A percentile compares a stretch with the other conserved stretches of the same genome.
phyloP scores from a whole-genome alignment of 2,113 vertebrate species.

The Pelecanoides urinatrix region DNA sequence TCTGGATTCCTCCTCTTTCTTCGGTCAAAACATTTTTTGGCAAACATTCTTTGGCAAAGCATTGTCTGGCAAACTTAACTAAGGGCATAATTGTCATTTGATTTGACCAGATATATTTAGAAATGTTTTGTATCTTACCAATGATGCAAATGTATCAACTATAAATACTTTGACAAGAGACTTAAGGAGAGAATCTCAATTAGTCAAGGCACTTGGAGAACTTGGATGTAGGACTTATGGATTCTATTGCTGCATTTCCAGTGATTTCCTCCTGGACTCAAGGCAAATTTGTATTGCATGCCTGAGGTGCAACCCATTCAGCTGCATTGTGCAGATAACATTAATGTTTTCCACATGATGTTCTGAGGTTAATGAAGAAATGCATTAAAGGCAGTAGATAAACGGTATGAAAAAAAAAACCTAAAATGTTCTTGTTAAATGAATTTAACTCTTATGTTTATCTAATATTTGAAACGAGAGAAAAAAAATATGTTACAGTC shows the following conservation, averaged over 20 bases:
- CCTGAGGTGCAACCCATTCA: not conserved
- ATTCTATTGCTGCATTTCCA: not conserved
- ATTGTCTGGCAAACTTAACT: conserved; percentile 75
- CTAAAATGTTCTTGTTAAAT: not conserved
- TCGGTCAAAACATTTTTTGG: conserved; percentile 62
- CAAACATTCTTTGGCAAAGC: conserved; percentile 76
- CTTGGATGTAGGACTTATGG: conserved; percentile 9
- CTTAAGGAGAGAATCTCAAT: conserved; percentile 19
- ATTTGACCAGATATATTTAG: conserved; percentile 79
- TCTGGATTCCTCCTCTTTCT: conserved; percentile 69
- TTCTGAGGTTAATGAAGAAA: not conserved
- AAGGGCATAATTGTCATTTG: conserved; percentile 69
- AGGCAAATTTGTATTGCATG: not conserved
- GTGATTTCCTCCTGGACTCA: not conserved
- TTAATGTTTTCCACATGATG: not conserved
- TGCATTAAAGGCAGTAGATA: not conserved
- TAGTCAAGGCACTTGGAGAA: conserved; percentile 21
- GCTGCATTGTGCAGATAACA: not conserved
- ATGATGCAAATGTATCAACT: conserved; percentile 74
- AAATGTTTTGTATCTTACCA: conserved; percentile 71
- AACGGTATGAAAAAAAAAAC: not conserved
- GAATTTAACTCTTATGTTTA: not conserved
- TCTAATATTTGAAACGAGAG: not conserved
- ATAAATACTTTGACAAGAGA: conserved; percentile 73
- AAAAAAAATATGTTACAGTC: not conserved